Conservation (phyloP, 2,797 vertebrate genomes). For the Odontamblyopus rebecca region DNA sequence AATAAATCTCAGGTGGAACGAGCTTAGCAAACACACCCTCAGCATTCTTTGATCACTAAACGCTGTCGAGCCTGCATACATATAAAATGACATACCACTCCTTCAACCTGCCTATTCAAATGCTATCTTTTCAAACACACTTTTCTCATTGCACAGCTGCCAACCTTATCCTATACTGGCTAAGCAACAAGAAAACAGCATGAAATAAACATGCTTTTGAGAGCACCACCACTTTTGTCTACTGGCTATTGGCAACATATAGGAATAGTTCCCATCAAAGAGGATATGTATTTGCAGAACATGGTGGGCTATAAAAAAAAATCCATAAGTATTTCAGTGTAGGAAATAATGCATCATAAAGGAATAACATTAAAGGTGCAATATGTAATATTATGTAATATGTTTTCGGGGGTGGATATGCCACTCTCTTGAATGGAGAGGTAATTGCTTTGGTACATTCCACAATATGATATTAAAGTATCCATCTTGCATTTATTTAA, state of each 20-base stretch:
- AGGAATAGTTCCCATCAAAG: not conserved
- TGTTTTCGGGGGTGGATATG: too few species aligned
- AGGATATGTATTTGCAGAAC: not conserved
- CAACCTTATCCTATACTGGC: conserved; percentile 8
- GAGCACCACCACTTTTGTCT: not conserved
- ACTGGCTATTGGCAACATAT: not conserved
- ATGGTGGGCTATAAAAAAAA: not conserved
- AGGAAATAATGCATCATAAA: not conserved
- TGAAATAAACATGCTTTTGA: conserved; percentile 2
- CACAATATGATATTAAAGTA: too few species aligned
- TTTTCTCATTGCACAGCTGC: not conserved
- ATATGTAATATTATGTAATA: too few species aligned
- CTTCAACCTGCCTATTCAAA: conserved; percentile 8
- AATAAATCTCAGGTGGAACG: conserved; percentile 22
- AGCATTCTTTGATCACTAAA: conserved; percentile 45
- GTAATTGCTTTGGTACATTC: too few species aligned
- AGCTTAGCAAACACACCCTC: conserved; percentile 5
- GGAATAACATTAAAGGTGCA: not conserved
- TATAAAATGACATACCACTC: conserved; percentile 6
- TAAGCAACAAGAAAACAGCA: conserved; percentile 7
- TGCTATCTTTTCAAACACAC: conserved; percentile 9
- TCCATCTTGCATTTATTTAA: too few species aligned
- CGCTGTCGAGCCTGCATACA: conserved; percentile 27
- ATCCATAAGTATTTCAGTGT: not conserved
- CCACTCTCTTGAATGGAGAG: too few species aligned